Evolutionary conservation across 2,888 invertebrate genomes (phyloP).

Genomic region (Chloromyia formosa): DNA sequence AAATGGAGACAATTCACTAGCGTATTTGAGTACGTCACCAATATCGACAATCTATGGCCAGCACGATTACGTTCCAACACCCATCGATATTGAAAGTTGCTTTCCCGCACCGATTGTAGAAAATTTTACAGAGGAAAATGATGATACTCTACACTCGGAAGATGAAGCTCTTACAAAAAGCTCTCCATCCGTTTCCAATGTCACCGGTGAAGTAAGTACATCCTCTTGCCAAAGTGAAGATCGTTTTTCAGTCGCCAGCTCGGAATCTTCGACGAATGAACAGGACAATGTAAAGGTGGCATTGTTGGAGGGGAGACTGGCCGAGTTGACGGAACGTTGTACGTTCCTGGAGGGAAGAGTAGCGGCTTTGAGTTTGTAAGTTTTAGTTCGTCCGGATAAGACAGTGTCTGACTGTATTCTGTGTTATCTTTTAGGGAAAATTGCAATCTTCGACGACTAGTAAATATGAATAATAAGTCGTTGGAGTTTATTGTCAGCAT

Average conservation of each 20-base stretch:
- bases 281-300: constrained; percentile 3
- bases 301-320: constrained; percentile 56
- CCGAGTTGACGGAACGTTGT: constrained; percentile 58
- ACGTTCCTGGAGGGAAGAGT: constrained; percentile 60
- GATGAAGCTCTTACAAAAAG: constrained; percentile 37
- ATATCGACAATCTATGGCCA: constrained; percentile 31
- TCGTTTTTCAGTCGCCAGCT: constrained; percentile 28
- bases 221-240: constrained; percentile 38
- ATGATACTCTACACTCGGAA: constrained; percentile 12
- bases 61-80: constrained; percentile 25
- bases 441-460: constrained; percentile 55
- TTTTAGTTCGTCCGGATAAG: no score
- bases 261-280: background rate
- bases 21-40: constrained; percentile 21
- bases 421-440: constrained; percentile 23
- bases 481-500: constrained; percentile 61
- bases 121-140: background rate
- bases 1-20: background rate
- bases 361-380: constrained; percentile 58
- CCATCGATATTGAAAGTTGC: constrained; percentile 32
- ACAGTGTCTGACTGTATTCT: no score
- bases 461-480: constrained; percentile 50
- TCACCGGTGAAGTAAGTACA: constrained; percentile 15
- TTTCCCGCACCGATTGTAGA: background rate
- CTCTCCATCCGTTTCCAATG: constrained; percentile 20